These are phyloP conservation scores for Zosterops pallidus DNA, from an alignment of 2,113 vertebrate species.

Conservation along the genomic window DNA sequence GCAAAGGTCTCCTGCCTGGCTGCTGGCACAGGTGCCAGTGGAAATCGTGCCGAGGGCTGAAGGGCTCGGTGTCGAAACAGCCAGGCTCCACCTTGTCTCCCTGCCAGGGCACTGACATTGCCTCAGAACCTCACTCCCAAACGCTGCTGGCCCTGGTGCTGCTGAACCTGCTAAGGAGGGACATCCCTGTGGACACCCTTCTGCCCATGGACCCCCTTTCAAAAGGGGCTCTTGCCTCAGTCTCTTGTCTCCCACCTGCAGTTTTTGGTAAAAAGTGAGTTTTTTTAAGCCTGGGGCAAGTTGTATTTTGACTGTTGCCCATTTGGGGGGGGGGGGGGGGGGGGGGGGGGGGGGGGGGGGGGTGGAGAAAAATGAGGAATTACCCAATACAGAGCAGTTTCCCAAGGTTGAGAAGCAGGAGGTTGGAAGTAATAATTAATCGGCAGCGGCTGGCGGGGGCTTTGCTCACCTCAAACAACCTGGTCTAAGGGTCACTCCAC, in stretches of 20 bases:
- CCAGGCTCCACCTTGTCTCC: not conserved
- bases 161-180: not conserved
- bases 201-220: fast-evolving
- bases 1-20: not conserved
- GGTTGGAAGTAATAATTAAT: constrained; percentile 55
- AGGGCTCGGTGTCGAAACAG: constrained; percentile 2
- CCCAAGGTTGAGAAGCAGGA: constrained; percentile 9
- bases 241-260: not conserved
- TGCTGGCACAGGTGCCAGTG: not conserved
- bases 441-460: fast-evolving
- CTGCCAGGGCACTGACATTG: constrained; percentile 32
- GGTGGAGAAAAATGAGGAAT: not conserved
- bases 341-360: too few species aligned
- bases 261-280: not conserved
- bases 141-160: not conserved
- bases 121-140: constrained; percentile 9
- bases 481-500: not conserved
- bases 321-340: not conserved
- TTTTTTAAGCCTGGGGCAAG: not conserved
- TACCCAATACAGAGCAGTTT: constrained; percentile 11
- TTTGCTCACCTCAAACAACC: not conserved
- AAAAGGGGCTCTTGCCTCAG: not conserved
- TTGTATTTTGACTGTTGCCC: not conserved
- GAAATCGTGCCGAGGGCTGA: constrained; percentile 24
- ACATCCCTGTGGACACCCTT: not conserved